Percentiles rank a stretch among this genome's conserved stretches.
Conservation (phyloP, 2,113 vertebrate genomes). For the Nothocercus nigrocapillus region DNA sequence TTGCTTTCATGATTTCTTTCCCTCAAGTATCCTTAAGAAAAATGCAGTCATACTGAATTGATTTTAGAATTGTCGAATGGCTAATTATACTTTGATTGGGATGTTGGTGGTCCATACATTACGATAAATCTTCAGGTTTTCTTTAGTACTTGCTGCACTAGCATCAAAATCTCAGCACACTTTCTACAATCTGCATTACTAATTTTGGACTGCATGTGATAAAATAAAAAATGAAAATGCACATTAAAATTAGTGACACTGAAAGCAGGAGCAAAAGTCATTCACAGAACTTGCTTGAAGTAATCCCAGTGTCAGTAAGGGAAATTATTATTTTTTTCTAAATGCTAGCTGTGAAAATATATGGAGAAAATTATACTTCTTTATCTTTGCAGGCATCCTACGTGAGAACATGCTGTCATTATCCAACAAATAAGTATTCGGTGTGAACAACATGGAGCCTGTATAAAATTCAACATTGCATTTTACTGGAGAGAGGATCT, state of each 20-base stretch:
- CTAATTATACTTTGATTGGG: constrained; percentile 2
- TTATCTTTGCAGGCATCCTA: constrained; percentile 56
- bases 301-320: background rate
- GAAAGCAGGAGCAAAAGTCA: constrained; percentile 43
- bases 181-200: constrained; percentile 11
- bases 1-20: background rate
- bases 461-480: background rate
- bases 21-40: background rate
- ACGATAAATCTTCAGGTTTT: background rate
- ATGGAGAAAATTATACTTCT: constrained; percentile 5
- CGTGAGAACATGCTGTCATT: constrained; percentile 37
- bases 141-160: background rate
- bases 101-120: background rate
- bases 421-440: constrained; percentile 43
- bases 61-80: constrained; percentile 45
- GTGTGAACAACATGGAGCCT: background rate
- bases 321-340: constrained; percentile 33
- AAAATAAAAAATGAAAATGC: constrained; percentile 10
- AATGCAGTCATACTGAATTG: background rate
- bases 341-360: constrained; percentile 30
- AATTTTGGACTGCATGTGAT: background rate
- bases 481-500: background rate
- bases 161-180: constrained; percentile 11
- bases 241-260: background rate
- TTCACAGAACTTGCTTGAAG: constrained; percentile 57